A percentile compares a stretch with the other conserved stretches of the same genome.
phyloP scores from a whole-genome alignment of 2,797 vertebrate genomes.

The Helarctos malayanus region DNA sequence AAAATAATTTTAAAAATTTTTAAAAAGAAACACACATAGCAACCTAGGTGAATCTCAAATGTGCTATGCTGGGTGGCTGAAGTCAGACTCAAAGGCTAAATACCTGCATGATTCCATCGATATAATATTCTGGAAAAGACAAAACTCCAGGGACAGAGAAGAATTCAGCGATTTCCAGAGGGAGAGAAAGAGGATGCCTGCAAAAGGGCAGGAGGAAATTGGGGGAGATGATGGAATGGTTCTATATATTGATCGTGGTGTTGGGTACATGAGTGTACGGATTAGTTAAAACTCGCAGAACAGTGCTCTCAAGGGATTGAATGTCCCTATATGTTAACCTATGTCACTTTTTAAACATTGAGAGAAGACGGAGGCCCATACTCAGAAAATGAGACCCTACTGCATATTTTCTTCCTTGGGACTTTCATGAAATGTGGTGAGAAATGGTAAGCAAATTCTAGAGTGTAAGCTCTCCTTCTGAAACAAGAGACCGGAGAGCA shows the following conservation, averaged over 20 bases:
- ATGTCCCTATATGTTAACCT: background rate
- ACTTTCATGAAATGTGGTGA: background rate
- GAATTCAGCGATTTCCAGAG: background rate
- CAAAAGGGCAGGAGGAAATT: background rate
- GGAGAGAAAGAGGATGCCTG: background rate
- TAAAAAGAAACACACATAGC: background rate
- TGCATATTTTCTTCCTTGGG: background rate
- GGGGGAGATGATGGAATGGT: no score
- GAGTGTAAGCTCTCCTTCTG: rapidly evolving
- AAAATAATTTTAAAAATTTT: no score
- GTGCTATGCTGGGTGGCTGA: background rate
- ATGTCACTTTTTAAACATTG: background rate
- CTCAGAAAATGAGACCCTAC: background rate
- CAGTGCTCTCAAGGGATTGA: background rate
- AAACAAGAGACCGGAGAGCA: background rate
- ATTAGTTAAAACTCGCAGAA: background rate
- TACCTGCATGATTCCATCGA: background rate
- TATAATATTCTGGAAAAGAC: background rate
- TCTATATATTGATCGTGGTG: background rate
- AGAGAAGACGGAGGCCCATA: background rate
- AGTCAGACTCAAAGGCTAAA: background rate
- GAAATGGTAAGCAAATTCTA: background rate
- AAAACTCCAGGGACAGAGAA: background rate
- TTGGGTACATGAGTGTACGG: background rate
- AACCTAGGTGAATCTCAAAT: background rate